Evolutionary conservation across 2,113 vertebrate species (phyloP).

Genomic region (Pavo muticus): DNA sequence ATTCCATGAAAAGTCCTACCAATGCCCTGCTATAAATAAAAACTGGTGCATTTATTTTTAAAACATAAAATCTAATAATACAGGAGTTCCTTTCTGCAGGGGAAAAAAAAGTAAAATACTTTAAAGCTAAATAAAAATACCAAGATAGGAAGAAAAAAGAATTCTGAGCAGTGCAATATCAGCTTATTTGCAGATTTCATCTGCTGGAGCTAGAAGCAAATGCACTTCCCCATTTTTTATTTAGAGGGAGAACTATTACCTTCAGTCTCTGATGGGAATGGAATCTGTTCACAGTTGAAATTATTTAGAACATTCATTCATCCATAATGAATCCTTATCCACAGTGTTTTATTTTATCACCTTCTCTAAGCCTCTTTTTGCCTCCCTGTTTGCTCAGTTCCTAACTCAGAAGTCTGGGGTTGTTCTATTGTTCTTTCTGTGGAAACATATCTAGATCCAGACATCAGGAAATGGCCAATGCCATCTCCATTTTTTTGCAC

Average conservation of each 20-base stretch:
- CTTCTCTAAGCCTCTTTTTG: background rate
- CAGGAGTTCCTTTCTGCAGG: background rate
- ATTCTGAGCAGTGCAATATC: background rate
- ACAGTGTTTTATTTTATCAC: background rate
- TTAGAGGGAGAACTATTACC: background rate
- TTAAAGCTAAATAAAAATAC: background rate
- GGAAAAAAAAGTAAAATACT: background rate
- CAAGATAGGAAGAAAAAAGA: background rate
- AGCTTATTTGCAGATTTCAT: background rate
- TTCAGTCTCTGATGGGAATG: background rate
- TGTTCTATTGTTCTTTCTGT: background rate
- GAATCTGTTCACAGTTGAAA: constrained; percentile 15
- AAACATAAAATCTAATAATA: background rate
- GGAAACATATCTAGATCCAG: background rate
- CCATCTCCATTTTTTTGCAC: background rate
- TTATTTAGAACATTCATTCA: constrained; percentile 9
- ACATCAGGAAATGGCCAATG: background rate
- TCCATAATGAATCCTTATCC: background rate
- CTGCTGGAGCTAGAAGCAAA: constrained; percentile 26
- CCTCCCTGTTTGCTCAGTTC: background rate
- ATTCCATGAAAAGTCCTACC: background rate
- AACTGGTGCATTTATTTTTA: background rate
- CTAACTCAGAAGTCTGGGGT: background rate
- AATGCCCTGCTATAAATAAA: background rate
- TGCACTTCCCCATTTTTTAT: constrained; percentile 22